phyloP scores from a whole-genome alignment of 2,888 invertebrate species.

The Eilema sororculum region DNA sequence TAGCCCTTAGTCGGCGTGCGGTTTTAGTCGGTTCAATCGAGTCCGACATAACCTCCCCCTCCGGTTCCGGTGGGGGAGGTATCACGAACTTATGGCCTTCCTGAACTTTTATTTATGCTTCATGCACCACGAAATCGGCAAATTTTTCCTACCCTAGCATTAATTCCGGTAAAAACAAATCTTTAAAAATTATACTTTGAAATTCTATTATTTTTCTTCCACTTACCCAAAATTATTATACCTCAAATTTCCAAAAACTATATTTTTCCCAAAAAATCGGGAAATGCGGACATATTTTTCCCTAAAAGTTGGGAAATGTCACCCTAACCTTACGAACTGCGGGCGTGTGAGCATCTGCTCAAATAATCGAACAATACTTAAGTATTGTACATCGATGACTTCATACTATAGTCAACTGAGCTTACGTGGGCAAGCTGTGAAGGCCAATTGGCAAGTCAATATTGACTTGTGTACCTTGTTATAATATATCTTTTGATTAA shows the following conservation, averaged over 20 bases:
- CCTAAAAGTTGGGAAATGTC: not conserved
- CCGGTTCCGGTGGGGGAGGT: too few species aligned
- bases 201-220: too few species aligned
- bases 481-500: slow-evolving; percentile 12
- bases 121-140: too few species aligned
- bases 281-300: not conserved
- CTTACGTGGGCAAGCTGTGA: slow-evolving; percentile 31
- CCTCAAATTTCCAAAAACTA: not conserved
- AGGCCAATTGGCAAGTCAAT: slow-evolving; percentile 47
- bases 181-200: too few species aligned
- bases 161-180: too few species aligned
- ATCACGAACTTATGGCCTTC: too few species aligned
- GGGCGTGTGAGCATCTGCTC: slow-evolving; percentile 46
- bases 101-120: too few species aligned
- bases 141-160: too few species aligned
- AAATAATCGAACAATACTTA: slow-evolving; percentile 40
- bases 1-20: too few species aligned
- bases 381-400: slow-evolving; percentile 40
- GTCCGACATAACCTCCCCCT: too few species aligned
- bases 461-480: slow-evolving; percentile 30
- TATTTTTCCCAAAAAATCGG: not conserved
- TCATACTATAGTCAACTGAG: slow-evolving; percentile 39
- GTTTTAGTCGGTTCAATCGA: too few species aligned
- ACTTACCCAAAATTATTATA: not conserved
- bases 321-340: not conserved